phyloP scores from a whole-genome alignment of 2,797 vertebrate genomes.

The Anniella stebbinsi region DNA sequence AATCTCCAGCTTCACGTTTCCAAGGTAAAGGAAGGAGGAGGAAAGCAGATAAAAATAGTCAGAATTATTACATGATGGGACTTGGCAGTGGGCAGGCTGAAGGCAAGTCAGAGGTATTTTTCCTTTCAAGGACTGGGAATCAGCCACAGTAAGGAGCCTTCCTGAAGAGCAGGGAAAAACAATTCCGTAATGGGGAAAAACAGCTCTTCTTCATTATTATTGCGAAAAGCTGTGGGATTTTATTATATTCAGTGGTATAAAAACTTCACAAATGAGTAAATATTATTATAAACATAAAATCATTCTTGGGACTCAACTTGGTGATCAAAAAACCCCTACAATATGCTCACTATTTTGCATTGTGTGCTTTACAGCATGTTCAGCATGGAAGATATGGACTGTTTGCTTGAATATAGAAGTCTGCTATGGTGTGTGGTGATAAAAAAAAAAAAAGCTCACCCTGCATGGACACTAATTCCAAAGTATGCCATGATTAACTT shows the following conservation, averaged over 20 bases:
- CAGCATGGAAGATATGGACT: not conserved
- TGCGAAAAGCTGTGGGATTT: not conserved
- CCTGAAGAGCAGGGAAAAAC: not conserved
- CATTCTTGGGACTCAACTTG: not conserved
- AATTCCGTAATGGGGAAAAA: not conserved
- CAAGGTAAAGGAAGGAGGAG: not conserved
- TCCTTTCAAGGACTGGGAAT: not conserved
- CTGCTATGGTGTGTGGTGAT: not conserved
- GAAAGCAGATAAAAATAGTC: not conserved
- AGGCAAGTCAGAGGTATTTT: not conserved
- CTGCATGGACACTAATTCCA: constrained; percentile 18
- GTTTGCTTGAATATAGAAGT: constrained; percentile 35
- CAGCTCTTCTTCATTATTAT: not conserved
- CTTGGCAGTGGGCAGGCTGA: not conserved
- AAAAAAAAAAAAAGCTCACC: not conserved
- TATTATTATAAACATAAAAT: not conserved
- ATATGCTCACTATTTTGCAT: not conserved
- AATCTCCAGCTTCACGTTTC: not conserved
- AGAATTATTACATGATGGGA: not conserved
- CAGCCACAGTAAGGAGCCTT: not conserved
- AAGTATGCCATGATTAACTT: constrained; percentile 32
- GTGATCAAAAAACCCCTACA: not conserved
- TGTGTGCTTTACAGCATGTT: not conserved
- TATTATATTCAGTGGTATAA: too few species aligned
- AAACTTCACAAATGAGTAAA: too few species aligned